phyloP scores from a whole-genome alignment of 2,113 vertebrate genomes.

The Choloepus hoffmanni region DNA sequence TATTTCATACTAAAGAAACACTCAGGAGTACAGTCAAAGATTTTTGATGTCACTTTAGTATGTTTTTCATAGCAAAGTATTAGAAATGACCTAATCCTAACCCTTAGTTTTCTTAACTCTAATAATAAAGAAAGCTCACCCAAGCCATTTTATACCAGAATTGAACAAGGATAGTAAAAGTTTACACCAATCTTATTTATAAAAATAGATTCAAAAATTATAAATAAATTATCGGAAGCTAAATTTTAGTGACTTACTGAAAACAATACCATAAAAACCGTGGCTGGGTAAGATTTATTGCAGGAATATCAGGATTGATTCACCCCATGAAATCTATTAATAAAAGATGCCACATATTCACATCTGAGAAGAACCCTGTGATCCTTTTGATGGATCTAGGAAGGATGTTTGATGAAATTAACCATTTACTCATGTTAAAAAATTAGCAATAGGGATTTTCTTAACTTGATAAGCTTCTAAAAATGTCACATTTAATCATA shows the following conservation, averaged over 20 bases:
- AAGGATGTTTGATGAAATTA: neutral
- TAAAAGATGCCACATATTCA: neutral
- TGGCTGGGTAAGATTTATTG: neutral
- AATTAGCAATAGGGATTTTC: slow-evolving; percentile 39
- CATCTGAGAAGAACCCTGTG: slow-evolving; percentile 1
- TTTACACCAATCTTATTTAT: neutral
- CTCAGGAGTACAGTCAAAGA: neutral
- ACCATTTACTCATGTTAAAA: neutral
- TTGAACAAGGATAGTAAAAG: neutral
- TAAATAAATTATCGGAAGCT: slow-evolving; percentile 5
- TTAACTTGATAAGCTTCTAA: slow-evolving; percentile 11
- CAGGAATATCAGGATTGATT: neutral
- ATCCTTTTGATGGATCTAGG: neutral
- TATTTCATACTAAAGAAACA: slow-evolving; percentile 15
- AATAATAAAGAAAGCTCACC: slow-evolving; percentile 21
- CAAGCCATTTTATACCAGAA: slow-evolving; percentile 28
- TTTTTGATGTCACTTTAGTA: neutral
- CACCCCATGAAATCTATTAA: neutral
- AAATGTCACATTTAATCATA: neutral
- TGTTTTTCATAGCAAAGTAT: slow-evolving; percentile 13
- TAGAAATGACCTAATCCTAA: neutral
- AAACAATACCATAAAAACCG: neutral
- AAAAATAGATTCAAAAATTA: slow-evolving; percentile 2
- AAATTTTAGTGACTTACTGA: neutral
- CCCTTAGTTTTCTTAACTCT: slow-evolving; percentile 23